Evolutionary conservation across 1,140 invertebrate species (phyloP).

Genomic region (Cryptotermes secundus): DNA sequence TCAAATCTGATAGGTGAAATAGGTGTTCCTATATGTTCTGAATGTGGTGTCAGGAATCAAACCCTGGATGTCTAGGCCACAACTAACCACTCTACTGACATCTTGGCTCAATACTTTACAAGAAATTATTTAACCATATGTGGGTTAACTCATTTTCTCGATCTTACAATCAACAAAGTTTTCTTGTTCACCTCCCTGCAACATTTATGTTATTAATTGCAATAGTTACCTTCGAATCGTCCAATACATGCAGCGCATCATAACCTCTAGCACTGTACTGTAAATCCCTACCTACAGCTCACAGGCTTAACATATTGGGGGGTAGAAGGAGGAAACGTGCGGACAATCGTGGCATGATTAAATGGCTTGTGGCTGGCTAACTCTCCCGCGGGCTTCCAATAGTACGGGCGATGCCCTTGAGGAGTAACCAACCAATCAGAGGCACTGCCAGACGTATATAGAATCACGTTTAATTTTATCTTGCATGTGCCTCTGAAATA

Average conservation of each 20-base stretch:
- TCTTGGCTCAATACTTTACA: too few relatives aligned
- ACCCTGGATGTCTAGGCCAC: too few relatives aligned
- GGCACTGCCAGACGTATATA: conserved; percentile 34
- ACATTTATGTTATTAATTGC: neutral
- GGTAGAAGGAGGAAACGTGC: conserved; percentile 25
- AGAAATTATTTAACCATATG: too few relatives aligned
- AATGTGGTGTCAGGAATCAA: too few relatives aligned
- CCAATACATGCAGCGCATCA: neutral
- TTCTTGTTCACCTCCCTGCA: neutral
- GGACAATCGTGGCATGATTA: conserved; percentile 29
- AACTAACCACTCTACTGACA: too few relatives aligned
- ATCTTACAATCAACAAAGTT: neutral
- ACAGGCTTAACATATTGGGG: conserved; percentile 11
- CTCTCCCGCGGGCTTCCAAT: conserved; percentile 32
- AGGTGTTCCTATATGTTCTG: too few relatives aligned
- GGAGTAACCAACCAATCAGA: conserved; percentile 36
- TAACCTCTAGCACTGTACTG: conserved; percentile 10
- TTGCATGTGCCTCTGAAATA: conserved; percentile 36
- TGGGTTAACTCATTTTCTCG: too few relatives aligned
- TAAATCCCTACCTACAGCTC: conserved; percentile 1
- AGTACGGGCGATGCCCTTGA: conserved; percentile 28
- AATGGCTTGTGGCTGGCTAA: conserved; percentile 30
- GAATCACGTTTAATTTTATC: conserved; percentile 30
- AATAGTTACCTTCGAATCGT: conserved; percentile 13
- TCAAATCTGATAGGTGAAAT: too few relatives aligned